Evolutionary conservation across 2,113 vertebrate genomes (phyloP).

Genomic region (rabbit (Oryctolagus cuniculus)): DNA sequence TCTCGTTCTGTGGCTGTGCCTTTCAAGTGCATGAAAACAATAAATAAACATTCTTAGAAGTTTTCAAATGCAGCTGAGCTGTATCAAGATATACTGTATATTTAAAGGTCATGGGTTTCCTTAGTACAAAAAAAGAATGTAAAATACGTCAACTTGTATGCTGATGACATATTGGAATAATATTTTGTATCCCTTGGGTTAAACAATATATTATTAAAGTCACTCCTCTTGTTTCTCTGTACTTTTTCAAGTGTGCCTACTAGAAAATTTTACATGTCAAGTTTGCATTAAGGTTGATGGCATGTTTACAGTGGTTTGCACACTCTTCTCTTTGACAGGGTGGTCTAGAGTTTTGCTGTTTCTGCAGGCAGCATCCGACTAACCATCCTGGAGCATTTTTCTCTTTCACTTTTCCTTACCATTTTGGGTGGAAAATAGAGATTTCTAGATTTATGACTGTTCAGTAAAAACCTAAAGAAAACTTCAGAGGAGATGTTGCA

Average conservation of each 20-base stretch:
- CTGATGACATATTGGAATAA: not conserved
- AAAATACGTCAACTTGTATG: not conserved
- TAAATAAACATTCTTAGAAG: too few species aligned
- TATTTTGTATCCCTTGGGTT: not conserved
- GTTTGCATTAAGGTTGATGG: not conserved
- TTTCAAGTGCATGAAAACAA: too few species aligned
- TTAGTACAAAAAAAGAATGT: slow-evolving; percentile 9
- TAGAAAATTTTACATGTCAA: not conserved
- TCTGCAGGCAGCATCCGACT: not conserved
- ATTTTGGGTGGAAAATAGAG: not conserved
- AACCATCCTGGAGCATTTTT: not conserved
- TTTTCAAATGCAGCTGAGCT: not conserved
- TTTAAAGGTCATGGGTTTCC: not conserved
- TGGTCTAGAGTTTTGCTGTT: not conserved
- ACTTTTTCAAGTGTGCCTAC: not conserved
- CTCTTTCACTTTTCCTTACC: not conserved
- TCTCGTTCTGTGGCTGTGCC: too few species aligned
- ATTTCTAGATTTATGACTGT: not conserved
- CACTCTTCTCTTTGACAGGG: not conserved
- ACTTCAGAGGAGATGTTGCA: not conserved
- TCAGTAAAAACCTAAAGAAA: not conserved
- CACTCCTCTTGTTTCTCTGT: not conserved
- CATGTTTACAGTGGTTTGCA: not conserved
- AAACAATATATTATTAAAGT: slow-evolving; percentile 1
- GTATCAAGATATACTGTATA: not conserved